phyloP scores from a whole-genome alignment of 2,797 vertebrate species.

The Channa striata region DNA sequence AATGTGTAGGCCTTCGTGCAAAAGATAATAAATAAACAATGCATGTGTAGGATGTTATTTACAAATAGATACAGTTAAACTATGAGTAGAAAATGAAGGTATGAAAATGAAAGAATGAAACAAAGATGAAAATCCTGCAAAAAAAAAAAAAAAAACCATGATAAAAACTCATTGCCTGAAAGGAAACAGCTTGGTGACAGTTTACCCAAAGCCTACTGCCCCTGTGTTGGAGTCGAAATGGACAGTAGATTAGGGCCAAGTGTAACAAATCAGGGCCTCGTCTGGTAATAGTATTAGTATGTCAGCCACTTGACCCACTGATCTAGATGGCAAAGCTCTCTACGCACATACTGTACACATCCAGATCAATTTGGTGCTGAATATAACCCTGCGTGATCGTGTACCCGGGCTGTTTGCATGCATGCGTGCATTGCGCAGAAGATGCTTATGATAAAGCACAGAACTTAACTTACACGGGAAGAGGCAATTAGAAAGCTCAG shows the following conservation, averaged over 20 bases:
- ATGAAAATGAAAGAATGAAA: background rate
- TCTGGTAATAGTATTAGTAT: slow-evolving; percentile 74
- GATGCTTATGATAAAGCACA: background rate
- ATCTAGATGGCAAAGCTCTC: slow-evolving; percentile 73
- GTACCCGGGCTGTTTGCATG: slow-evolving; percentile 39
- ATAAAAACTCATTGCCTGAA: background rate
- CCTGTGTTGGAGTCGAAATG: slow-evolving; percentile 40
- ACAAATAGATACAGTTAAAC: background rate
- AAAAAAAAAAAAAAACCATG: no score
- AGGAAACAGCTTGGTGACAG: slow-evolving; percentile 10
- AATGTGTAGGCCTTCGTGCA: no score
- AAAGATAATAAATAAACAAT: no score
- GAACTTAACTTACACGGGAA: slow-evolving; percentile 7
- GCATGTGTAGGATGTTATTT: background rate
- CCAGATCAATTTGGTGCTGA: slow-evolving; percentile 34
- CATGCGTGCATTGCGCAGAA: slow-evolving; percentile 13
- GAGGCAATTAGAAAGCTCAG: slow-evolving; percentile 1
- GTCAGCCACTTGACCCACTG: slow-evolving; percentile 77
- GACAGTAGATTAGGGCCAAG: slow-evolving; percentile 72
- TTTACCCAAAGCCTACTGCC: slow-evolving; percentile 23
- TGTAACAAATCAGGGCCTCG: slow-evolving; percentile 67
- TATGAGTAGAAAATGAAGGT: background rate
- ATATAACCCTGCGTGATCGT: slow-evolving; percentile 26
- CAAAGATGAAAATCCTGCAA: no score
- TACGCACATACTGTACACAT: slow-evolving; percentile 53